These are phyloP conservation scores for Labeo calbasu DNA, from an alignment of 2,797 vertebrate species.

Conservation along the genomic window DNA sequence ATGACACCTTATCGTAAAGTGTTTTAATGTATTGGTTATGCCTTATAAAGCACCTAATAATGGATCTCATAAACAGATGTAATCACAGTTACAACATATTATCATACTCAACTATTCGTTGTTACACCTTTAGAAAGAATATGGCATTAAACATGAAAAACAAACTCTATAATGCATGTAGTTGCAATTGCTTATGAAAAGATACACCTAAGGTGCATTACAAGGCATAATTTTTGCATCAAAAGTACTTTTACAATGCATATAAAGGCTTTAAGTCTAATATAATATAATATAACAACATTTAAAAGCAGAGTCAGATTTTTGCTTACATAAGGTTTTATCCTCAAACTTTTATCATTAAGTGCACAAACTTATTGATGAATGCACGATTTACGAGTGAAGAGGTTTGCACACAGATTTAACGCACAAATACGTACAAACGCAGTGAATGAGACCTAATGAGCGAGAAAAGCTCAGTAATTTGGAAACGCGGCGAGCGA, in stretches of 20 bases:
- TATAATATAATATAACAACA: background rate
- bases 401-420: background rate
- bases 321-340: background rate
- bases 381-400: background rate
- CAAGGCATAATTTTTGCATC: too few species aligned
- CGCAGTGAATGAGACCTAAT: background rate
- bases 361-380: background rate
- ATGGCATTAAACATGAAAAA: background rate
- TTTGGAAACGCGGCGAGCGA: slow-evolving; percentile 7
- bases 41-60: background rate
- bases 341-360: background rate
- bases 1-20: too few species aligned
- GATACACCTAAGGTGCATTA: too few species aligned
- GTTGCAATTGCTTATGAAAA: background rate
- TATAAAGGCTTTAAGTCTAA: too few species aligned
- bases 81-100: background rate
- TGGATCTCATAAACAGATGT: background rate
- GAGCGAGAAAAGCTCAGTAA: slow-evolving; percentile 11
- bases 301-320: background rate
- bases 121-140: background rate
- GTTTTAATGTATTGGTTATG: background rate
- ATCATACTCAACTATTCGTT: background rate
- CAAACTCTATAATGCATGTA: background rate
- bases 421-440: background rate
- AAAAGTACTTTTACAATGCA: too few species aligned